Conservation (phyloP, 2,797 vertebrate species). For the Lagodon rhomboides region DNA sequence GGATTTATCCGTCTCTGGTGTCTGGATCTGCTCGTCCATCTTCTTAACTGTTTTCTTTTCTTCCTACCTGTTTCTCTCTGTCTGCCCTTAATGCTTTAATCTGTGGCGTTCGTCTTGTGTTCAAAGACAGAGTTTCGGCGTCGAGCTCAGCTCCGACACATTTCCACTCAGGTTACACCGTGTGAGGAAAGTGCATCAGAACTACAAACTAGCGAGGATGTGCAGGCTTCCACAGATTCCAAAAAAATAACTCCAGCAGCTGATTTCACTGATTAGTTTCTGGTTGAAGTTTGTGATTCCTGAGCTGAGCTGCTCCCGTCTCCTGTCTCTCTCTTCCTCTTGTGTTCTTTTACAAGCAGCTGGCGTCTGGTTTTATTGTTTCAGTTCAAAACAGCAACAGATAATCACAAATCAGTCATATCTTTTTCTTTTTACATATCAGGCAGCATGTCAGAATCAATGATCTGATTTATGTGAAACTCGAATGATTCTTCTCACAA, state of each 20-base stretch:
- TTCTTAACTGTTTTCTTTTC: conserved; percentile 29
- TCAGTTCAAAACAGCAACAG: not conserved
- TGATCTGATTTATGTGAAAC: conserved; percentile 27
- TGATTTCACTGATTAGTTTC: conserved; percentile 8
- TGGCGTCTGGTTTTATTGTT: conserved; percentile 14
- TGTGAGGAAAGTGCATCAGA: conserved; percentile 31
- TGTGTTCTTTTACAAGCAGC: conserved; percentile 4
- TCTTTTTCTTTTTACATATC: not conserved
- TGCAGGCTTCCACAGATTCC: not conserved
- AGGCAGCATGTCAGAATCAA: conserved; percentile 20
- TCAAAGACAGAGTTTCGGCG: conserved; percentile 8
- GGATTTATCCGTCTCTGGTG: conserved; percentile 39
- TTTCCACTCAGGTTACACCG: not conserved
- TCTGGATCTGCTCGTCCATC: conserved; percentile 30
- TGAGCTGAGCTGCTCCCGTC: conserved; percentile 6
- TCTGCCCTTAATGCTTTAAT: conserved; percentile 31
- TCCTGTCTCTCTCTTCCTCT: not conserved
- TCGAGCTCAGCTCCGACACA: not conserved
- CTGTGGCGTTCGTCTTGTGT: conserved; percentile 22
- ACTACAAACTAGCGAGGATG: not conserved
- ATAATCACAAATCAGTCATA: not conserved
- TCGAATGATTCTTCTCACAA: conserved; percentile 9
- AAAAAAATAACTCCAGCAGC: not conserved
- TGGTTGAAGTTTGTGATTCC: not conserved
- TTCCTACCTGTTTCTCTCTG: not conserved